Percentiles rank a stretch among this genome's conserved stretches.
phyloP scores from a whole-genome alignment of 2,888 invertebrate species.

The Ypsolopha sequella region DNA sequence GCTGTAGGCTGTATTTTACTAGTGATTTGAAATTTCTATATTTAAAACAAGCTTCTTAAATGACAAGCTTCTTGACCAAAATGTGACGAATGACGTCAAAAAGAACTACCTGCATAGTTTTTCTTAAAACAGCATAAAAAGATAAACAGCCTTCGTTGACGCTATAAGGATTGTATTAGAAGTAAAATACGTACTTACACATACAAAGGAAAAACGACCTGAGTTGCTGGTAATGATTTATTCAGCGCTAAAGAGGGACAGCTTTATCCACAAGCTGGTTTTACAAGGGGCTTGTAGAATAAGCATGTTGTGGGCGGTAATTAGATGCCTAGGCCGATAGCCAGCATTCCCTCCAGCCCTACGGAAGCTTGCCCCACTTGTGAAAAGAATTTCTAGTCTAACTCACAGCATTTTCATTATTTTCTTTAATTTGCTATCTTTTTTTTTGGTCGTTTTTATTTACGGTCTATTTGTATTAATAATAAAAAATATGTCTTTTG shows the following conservation, averaged over 20 bases:
- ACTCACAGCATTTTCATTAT: background rate
- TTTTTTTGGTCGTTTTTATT: background rate
- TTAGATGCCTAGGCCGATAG: constrained; percentile 55
- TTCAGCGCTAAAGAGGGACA: constrained; percentile 32
- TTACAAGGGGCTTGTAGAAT: constrained; percentile 20
- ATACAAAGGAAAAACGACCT: background rate
- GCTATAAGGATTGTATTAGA: too few species aligned
- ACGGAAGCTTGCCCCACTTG: constrained; percentile 1
- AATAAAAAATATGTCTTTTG: constrained; percentile 37
- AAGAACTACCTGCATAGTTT: too few species aligned
- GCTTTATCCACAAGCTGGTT: constrained; percentile 29
- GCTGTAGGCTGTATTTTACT: too few species aligned
- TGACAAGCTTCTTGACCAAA: too few species aligned
- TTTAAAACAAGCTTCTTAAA: too few species aligned
- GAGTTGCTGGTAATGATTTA: constrained; percentile 17
- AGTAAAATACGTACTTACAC: too few species aligned
- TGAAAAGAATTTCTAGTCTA: background rate
- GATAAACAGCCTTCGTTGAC: too few species aligned
- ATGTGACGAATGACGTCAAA: too few species aligned
- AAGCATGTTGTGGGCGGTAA: constrained; percentile 34
- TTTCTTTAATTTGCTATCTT: background rate
- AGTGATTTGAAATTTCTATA: too few species aligned
- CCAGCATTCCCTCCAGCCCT: constrained; percentile 3
- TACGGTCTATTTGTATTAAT: background rate
- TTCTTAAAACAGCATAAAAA: too few species aligned